Percentiles rank a stretch among this genome's conserved stretches.
Evolutionary conservation across 2,113 vertebrate genomes (phyloP).

Genomic region (Brienomyrus brachyistius): DNA sequence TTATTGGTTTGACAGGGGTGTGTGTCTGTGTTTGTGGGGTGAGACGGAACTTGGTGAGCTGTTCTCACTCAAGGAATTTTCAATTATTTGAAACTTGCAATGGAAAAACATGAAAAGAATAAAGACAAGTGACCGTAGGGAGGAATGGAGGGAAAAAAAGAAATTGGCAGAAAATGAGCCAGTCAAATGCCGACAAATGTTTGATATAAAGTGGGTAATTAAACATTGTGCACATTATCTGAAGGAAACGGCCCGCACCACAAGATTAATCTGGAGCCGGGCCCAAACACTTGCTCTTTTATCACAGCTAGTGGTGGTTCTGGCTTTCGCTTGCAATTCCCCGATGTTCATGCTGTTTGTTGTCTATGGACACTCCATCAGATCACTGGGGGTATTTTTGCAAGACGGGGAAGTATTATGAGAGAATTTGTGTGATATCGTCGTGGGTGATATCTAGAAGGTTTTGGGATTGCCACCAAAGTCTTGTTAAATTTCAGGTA

Average conservation of each 20-base stretch:
- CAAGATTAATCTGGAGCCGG: not conserved
- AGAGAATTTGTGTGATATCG: not conserved
- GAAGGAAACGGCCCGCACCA: slow-evolving; percentile 7
- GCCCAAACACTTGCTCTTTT: not conserved
- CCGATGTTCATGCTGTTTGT: not conserved
- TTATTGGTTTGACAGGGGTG: not conserved
- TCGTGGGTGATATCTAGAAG: not conserved
- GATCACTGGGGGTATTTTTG: not conserved
- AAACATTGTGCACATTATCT: slow-evolving; percentile 10
- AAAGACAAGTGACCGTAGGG: not conserved
- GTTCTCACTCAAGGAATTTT: not conserved
- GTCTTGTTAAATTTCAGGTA: not conserved
- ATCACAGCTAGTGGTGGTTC: not conserved
- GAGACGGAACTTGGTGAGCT: not conserved
- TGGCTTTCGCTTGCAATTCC: not conserved
- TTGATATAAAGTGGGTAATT: slow-evolving; percentile 16
- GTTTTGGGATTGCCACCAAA: not conserved
- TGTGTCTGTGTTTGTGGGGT: not conserved
- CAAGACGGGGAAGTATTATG: not conserved
- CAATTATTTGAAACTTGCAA: not conserved
- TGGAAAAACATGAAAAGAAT: not conserved
- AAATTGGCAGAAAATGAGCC: not conserved
- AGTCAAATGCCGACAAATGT: not conserved
- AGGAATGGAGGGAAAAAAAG: not conserved
- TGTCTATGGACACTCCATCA: not conserved